A percentile compares a stretch with the other conserved stretches of the same genome.
phyloP scores from a whole-genome alignment of 2,113 vertebrate species.

The Ascaphus truei region DNA sequence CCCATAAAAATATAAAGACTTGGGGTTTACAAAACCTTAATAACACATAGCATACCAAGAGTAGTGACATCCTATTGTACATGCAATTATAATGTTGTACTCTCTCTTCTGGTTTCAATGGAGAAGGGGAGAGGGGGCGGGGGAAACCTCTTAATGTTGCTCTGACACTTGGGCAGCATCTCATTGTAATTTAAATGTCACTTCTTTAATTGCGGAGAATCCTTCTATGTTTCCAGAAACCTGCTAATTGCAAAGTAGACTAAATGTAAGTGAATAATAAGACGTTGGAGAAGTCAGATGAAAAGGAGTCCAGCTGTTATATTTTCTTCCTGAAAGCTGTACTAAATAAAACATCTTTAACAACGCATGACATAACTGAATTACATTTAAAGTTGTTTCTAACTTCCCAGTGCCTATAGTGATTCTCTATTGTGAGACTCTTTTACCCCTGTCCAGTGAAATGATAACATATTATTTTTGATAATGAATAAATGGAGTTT shows the following conservation, averaged over 20 bases:
- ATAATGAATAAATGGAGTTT: background rate
- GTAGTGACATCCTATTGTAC: background rate
- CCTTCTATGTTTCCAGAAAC: slow-evolving; percentile 16
- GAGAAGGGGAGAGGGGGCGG: background rate
- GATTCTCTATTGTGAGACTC: background rate
- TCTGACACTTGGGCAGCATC: slow-evolving; percentile 7
- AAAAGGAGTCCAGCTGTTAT: slow-evolving; percentile 8
- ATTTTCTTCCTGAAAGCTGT: background rate
- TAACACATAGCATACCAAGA: background rate
- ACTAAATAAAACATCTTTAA: too few relatives aligned
- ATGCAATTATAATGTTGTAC: background rate
- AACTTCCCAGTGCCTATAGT: background rate
- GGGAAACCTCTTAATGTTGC: background rate
- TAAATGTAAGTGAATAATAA: slow-evolving; percentile 32
- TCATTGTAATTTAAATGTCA: slow-evolving; percentile 33
- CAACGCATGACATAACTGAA: too few relatives aligned
- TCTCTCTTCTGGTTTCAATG: background rate
- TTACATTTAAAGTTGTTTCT: background rate
- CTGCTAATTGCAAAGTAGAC: slow-evolving; percentile 23
- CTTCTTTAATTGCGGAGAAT: slow-evolving; percentile 20
- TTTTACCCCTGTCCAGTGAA: background rate
- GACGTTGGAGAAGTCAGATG: background rate
- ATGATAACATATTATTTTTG: background rate
- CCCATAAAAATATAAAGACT: too few relatives aligned
- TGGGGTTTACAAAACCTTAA: too few relatives aligned